Conservation (phyloP, 2,797 vertebrate species). For the Danio choprae region DNA sequence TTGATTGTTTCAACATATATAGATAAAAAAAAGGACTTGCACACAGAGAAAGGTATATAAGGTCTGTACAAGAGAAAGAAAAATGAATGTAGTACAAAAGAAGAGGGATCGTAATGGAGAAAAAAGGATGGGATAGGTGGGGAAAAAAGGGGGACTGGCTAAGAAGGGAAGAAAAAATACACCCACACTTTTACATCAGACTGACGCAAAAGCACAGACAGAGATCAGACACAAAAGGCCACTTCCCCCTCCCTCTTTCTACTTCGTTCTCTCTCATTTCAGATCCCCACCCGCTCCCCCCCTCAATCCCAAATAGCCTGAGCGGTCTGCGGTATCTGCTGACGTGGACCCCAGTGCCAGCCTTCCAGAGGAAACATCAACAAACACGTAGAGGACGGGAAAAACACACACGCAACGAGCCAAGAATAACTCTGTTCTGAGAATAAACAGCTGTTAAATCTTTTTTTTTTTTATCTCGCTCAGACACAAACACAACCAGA, state of each 20-base stretch:
- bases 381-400: constrained; percentile 65
- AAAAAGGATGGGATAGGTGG: constrained; percentile 8
- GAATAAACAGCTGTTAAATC: constrained; percentile 63
- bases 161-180: constrained; percentile 53
- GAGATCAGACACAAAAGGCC: constrained; percentile 85
- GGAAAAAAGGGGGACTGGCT: too few relatives aligned
- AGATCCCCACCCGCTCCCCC: constrained; percentile 40
- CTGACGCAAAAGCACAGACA: constrained; percentile 85
- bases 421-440: constrained; percentile 67
- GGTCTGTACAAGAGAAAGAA: neutral
- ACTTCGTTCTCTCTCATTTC: constrained; percentile 34
- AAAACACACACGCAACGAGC: constrained; percentile 52
- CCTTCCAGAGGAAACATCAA: constrained; percentile 75
- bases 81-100: neutral
- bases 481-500: constrained; percentile 17
- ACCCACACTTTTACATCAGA: constrained; percentile 91
- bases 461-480: constrained; percentile 57
- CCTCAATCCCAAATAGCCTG: constrained; percentile 57
- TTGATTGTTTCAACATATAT: too few relatives aligned
- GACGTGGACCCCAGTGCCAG: constrained; percentile 79
- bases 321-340: constrained; percentile 68
- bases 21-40: too few relatives aligned
- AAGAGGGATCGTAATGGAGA: neutral
- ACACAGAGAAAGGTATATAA: too few relatives aligned
- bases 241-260: constrained; percentile 66